Conservation (phyloP, 2,797 vertebrate genomes). For the Trematomus bernacchii region DNA sequence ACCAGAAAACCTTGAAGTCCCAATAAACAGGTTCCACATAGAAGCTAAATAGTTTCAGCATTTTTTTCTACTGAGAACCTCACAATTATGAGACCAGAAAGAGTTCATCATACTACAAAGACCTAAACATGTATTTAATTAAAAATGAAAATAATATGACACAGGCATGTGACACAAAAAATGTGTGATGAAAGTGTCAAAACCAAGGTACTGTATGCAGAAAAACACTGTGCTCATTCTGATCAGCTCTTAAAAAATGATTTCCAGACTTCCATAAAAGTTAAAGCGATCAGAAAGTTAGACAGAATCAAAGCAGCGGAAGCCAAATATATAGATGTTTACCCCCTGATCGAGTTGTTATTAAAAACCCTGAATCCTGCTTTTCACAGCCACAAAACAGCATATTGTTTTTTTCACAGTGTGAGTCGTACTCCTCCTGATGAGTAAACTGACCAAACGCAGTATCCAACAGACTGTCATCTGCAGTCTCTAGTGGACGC, state of each 20-base stretch:
- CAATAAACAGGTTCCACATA: background rate
- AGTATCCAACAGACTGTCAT: constrained; percentile 32
- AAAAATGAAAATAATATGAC: background rate
- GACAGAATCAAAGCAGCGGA: no score
- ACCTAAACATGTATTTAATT: background rate
- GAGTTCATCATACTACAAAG: background rate
- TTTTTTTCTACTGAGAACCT: background rate
- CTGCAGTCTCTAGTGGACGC: constrained; percentile 34
- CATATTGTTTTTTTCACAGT: no score
- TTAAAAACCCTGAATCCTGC: background rate
- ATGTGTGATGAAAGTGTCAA: background rate
- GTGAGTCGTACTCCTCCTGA: no score
- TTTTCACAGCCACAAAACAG: background rate
- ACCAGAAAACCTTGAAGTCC: background rate
- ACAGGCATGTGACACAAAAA: background rate
- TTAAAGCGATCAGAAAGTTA: no score
- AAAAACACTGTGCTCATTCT: background rate
- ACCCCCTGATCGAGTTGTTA: background rate
- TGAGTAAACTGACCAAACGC: constrained; percentile 23
- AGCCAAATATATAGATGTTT: no score
- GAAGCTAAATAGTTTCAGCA: no score
- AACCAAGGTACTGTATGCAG: no score
- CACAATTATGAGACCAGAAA: background rate
- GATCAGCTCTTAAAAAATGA: background rate
- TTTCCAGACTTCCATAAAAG: no score